phyloP scores from a whole-genome alignment of 92 coral and sea anemone species.

The Porites evermanni region DNA sequence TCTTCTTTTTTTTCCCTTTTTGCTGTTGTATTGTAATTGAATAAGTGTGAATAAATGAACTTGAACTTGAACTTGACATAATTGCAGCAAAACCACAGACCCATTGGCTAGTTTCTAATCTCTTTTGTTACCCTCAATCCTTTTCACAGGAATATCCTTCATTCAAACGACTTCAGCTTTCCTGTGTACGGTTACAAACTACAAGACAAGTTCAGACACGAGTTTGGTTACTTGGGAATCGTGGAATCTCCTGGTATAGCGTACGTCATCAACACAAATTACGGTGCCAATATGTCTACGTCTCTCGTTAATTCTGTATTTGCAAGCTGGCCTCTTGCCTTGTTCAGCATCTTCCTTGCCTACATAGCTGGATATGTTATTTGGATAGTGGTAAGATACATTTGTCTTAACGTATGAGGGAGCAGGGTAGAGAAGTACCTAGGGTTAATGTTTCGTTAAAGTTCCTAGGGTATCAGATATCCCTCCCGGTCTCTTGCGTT shows the following conservation, averaged over 20 bases:
- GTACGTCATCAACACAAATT: constrained; percentile 31
- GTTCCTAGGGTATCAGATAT: no score
- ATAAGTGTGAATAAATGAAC: no score
- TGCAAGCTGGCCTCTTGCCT: constrained; percentile 31
- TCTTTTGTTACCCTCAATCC: background rate
- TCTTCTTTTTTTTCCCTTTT: no score
- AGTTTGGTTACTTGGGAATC: constrained; percentile 34
- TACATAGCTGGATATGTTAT: constrained; percentile 32
- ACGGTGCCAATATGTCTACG: background rate
- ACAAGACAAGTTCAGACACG: constrained; percentile 30
- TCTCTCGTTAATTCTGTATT: constrained; percentile 28
- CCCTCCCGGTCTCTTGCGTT: no score
- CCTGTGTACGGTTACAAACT: constrained; percentile 50
- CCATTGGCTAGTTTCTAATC: no score
- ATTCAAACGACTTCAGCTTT: constrained; percentile 31
- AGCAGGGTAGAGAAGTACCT: background rate
- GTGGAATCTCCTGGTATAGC: constrained; percentile 54
- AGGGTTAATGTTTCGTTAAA: background rate
- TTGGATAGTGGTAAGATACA: constrained; percentile 37
- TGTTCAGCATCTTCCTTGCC: constrained; percentile 12
- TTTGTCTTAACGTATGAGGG: background rate
- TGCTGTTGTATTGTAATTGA: no score
- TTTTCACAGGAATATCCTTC: constrained; percentile 11
- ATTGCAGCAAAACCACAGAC: no score
- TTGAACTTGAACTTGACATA: no score